Conservation (phyloP, 2,113 vertebrate species). For the Phalacrocorax pelagicus region DNA sequence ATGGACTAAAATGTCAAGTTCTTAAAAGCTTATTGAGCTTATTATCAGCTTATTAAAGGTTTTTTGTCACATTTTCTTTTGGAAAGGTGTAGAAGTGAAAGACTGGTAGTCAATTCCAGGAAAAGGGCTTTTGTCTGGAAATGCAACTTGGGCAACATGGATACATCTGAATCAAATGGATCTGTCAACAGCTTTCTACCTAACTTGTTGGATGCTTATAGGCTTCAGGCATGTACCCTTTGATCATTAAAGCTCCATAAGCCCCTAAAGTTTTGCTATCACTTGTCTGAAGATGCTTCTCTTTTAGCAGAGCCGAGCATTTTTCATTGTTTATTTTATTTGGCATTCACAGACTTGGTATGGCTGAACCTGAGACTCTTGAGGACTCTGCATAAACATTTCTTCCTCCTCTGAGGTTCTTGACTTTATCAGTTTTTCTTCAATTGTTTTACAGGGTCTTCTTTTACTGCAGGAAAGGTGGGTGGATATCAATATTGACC, state of each 20-base stretch:
- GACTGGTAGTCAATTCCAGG: background rate
- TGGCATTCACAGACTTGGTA: background rate
- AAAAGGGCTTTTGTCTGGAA: background rate
- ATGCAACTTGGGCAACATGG: background rate
- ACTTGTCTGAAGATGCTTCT: background rate
- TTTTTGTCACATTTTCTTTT: background rate
- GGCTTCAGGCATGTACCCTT: background rate
- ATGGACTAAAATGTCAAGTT: background rate
- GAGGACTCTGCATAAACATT: background rate
- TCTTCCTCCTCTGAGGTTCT: background rate
- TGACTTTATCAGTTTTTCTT: background rate
- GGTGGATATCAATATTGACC: background rate
- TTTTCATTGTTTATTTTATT: background rate
- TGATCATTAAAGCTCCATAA: background rate
- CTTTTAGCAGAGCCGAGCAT: background rate
- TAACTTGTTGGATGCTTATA: background rate
- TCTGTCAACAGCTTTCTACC: background rate
- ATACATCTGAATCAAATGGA: background rate
- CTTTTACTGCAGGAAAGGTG: background rate
- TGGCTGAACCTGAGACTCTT: background rate
- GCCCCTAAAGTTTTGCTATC: background rate
- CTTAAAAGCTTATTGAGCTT: background rate
- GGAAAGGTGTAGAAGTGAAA: background rate
- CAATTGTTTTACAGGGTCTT: background rate
- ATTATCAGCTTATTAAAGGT: background rate